Evolutionary conservation across 2,888 invertebrate species (phyloP).

Genomic region (Norana najaformis): DNA sequence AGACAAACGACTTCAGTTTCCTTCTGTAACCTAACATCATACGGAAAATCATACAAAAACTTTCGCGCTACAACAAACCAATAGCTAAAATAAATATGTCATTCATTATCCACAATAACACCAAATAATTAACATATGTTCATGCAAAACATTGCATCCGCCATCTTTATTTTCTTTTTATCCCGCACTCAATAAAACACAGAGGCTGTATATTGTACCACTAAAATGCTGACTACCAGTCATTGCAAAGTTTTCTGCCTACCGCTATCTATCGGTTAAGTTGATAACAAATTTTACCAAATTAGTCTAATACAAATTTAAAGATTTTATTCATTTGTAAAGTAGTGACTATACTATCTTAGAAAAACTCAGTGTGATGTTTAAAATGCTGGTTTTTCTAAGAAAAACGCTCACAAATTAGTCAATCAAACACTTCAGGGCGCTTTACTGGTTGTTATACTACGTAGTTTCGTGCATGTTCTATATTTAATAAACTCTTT

Average conservation of each 20-base stretch:
- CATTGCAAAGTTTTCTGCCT: too few species aligned
- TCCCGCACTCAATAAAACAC: background rate
- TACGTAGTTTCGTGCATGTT: background rate
- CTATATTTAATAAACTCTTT: background rate
- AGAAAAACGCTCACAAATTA: background rate
- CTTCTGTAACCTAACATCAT: slow-evolving; percentile 21
- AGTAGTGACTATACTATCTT: background rate
- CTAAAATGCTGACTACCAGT: background rate
- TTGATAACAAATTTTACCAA: background rate
- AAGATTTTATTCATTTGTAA: background rate
- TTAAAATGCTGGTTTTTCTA: background rate
- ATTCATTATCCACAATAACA: background rate
- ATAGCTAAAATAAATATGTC: slow-evolving; percentile 13
- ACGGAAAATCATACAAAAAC: slow-evolving; percentile 24
- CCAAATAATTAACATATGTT: slow-evolving; percentile 25
- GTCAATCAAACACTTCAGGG: background rate
- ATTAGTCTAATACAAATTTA: background rate
- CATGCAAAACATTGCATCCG: background rate
- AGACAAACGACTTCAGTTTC: slow-evolving; percentile 26
- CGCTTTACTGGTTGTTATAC: background rate
- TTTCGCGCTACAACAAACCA: background rate
- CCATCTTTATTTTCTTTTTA: slow-evolving; percentile 21
- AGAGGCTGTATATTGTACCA: background rate
- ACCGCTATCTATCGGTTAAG: too few species aligned
- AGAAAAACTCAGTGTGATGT: background rate